Base-by-base conservation (phyloP, 2,888 invertebrate genomes). In the Amphipyra berbera region DNA sequence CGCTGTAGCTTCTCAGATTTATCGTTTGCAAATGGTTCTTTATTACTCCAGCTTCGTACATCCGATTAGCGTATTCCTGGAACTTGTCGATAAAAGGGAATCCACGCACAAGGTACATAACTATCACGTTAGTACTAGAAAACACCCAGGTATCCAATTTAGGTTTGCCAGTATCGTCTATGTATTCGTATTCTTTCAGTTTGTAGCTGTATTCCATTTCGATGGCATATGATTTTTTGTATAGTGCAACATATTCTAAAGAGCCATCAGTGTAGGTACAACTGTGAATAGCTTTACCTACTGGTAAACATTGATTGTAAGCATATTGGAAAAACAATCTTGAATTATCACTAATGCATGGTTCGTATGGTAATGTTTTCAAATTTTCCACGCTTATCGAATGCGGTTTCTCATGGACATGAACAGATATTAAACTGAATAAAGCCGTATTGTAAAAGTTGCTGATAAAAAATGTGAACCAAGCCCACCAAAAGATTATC, bases 381-480 rank as follows among this genome's bases (percentile, higher is more conserved):
- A 89, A 67, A 49, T 85, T 73, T 1, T 81, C 79, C 0, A 72
- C 61, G 33, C 75, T 75, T 41, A 85, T 57, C 6, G 68, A 59
- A 7, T 68, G 76, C 33, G 77, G 73, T 41, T 65, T 75, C 40
- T 80, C 77, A 27, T 80, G 82, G 6, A 81, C 79, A 13, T 84
- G 81, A 12, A 82, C 76, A n/a, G 89, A 83, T 37, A 89, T 74
- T 42, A 90, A 82, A 70, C 89, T 88, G 58, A 83, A 87, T 27
- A 90, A 70, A 12, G 86, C 84, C 6, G 90, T 89, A 48, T 84
- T 88, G 60, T 91, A 93, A 70, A 93, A 91, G 62, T 78, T 90
- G 3, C 68, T 74, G 10, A 92, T 84, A 47, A 86, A 90, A 67
- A 88, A 92, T 41, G 90, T 85, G 38, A 89, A 92, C 85, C 87